phyloP scores from a whole-genome alignment of 2,888 invertebrate species.

The Rutpela maculata region DNA sequence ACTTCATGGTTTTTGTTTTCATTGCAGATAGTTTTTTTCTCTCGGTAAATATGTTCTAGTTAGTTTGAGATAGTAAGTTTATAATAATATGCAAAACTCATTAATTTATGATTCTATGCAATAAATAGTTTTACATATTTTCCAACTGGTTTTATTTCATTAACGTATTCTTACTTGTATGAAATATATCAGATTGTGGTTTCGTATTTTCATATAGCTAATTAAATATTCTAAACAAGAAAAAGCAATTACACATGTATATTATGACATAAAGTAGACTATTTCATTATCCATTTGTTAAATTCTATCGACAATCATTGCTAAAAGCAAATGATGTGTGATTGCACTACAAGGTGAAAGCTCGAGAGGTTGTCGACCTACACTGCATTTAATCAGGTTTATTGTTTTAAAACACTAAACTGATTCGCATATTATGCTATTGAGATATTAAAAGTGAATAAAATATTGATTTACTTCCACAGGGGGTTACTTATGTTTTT shows the following conservation, averaged over 20 bases:
- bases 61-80: too few relatives aligned
- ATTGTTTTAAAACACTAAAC: background rate
- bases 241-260: slow-evolving; percentile 9
- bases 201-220: too few relatives aligned
- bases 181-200: too few relatives aligned
- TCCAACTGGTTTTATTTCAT: too few relatives aligned
- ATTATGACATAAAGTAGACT: slow-evolving; percentile 9
- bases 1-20: too few relatives aligned
- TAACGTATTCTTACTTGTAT: too few relatives aligned
- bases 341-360: slow-evolving; percentile 30
- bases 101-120: too few relatives aligned
- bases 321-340: slow-evolving; percentile 29
- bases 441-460: background rate
- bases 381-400: slow-evolving; percentile 19
- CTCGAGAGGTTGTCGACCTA: slow-evolving; percentile 27
- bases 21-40: too few relatives aligned
- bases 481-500: background rate
- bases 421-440: slow-evolving; percentile 7
- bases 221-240: background rate
- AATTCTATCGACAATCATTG: slow-evolving; percentile 7
- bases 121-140: too few relatives aligned
- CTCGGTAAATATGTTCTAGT: too few relatives aligned
- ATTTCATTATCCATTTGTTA: slow-evolving; percentile 29
- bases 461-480: background rate
- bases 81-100: too few relatives aligned